Evolutionary conservation across 2,888 invertebrate species (phyloP).

Genomic region (Autographa pulchrina): DNA sequence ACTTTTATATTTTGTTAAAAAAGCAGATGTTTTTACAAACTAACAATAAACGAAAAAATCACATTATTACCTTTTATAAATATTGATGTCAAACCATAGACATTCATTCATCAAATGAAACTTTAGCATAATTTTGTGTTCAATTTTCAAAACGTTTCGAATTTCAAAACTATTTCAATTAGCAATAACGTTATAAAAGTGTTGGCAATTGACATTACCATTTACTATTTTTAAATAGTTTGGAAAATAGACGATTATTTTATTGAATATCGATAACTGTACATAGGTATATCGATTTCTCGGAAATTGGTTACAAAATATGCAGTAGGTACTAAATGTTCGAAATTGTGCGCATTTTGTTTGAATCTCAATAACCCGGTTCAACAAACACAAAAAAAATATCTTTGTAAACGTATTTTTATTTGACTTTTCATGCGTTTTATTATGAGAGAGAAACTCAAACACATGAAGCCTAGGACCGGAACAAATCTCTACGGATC

Average conservation of each 20-base stretch:
- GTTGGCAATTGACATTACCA: constrained; percentile 19
- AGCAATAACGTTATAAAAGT: constrained; percentile 32
- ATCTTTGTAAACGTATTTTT: not conserved
- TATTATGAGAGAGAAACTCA: not conserved
- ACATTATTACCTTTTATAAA: no score
- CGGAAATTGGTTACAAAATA: not conserved
- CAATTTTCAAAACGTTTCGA: constrained; percentile 16
- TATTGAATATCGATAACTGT: constrained; percentile 8
- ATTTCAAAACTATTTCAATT: constrained; percentile 23
- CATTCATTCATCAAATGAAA: constrained; percentile 17
- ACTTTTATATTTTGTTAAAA: no score
- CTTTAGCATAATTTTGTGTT: constrained; percentile 17
- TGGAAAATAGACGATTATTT: constrained; percentile 20
- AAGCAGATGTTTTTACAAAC: no score
- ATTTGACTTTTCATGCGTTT: not conserved
- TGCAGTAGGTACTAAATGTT: not conserved
- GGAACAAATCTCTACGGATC: not conserved
- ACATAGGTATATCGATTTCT: not conserved
- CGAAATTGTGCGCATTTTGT: no score
- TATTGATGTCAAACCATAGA: no score
- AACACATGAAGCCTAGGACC: not conserved
- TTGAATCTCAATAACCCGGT: no score
- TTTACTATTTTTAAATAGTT: constrained; percentile 18
- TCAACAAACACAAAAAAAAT: no score
- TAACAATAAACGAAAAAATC: no score